Evolutionary conservation across 1,140 invertebrate genomes (phyloP).

Genomic region (Acromyrmex heyeri): DNA sequence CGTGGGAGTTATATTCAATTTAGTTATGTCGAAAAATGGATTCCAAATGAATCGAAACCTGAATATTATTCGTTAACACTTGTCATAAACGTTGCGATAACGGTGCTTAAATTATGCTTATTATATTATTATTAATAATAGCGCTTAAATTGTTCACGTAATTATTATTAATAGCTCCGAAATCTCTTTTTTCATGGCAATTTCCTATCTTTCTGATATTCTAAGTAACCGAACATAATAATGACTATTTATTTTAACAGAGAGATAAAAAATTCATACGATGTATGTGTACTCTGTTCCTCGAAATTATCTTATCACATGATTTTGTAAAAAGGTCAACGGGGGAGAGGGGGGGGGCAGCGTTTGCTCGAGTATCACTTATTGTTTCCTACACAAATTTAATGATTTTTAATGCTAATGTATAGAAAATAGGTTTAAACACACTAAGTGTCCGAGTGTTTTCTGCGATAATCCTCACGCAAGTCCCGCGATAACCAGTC

Average conservation of each 20-base stretch:
- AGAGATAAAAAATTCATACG: constrained; percentile 21
- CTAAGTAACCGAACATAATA: background rate
- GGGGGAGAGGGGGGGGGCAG: background rate
- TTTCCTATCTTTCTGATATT: background rate
- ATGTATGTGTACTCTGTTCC: background rate
- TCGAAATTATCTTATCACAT: constrained; percentile 40
- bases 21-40: background rate
- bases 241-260: background rate
- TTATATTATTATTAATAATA: background rate
- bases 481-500: background rate
- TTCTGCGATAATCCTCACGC: background rate
- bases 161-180: background rate
- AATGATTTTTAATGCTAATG: background rate
- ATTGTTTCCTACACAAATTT: background rate
- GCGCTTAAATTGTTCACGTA: background rate
- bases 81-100: background rate
- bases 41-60: background rate
- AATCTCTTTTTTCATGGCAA: background rate
- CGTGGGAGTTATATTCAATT: background rate
- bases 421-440: background rate
- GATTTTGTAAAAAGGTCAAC: constrained; percentile 25
- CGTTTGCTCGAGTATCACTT: background rate
- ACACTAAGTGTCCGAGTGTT: background rate
- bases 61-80: background rate
- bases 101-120: background rate